These are phyloP conservation scores for Lota lota DNA, from an alignment of 2,113 vertebrate genomes.

Conservation along the genomic window DNA sequence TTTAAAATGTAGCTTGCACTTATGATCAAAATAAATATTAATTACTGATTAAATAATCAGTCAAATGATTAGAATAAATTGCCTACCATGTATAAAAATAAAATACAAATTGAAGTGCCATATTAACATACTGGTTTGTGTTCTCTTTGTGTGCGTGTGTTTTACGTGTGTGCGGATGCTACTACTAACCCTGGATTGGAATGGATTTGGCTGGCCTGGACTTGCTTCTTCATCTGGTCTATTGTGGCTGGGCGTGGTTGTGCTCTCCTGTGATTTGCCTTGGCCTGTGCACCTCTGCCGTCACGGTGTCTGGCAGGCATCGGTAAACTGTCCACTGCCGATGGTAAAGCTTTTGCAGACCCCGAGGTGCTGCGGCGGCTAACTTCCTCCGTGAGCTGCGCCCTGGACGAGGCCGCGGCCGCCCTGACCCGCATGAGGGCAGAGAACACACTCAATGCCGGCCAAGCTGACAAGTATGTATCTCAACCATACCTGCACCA, in stretches of 20 bases:
- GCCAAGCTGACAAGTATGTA: constrained; percentile 98
- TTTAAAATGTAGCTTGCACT: not conserved
- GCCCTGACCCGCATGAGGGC: constrained; percentile 97
- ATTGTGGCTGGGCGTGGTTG: constrained; percentile 62
- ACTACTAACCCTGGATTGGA: constrained; percentile 73
- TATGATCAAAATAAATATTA: no score
- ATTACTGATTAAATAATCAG: no score
- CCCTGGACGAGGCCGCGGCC: constrained; percentile 96
- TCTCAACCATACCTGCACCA: constrained; percentile 42
- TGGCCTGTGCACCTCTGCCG: constrained; percentile 68
- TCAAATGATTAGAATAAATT: constrained; percentile 5
- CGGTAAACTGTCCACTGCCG: constrained; percentile 99
- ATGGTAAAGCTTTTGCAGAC: constrained; percentile 99
- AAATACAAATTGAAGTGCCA: constrained; percentile 16
- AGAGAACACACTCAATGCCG: constrained; percentile 92
- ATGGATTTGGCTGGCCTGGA: constrained; percentile 62
- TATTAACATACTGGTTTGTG: constrained; percentile 69
- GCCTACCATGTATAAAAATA: constrained; percentile 18
- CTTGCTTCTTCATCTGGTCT: constrained; percentile 67
- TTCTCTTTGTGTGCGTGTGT: constrained; percentile 47
- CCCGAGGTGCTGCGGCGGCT: constrained; percentile 95
- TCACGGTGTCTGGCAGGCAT: constrained; percentile 85
- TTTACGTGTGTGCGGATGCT: constrained; percentile 48
- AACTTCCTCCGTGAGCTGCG: constrained; percentile 97
- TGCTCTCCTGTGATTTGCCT: constrained; percentile 70